A percentile compares a stretch with the other conserved stretches of the same genome.
These are phyloP conservation scores for Oxytorus armatus DNA, from an alignment of 2,888 invertebrate species.

Conservation along the genomic window DNA sequence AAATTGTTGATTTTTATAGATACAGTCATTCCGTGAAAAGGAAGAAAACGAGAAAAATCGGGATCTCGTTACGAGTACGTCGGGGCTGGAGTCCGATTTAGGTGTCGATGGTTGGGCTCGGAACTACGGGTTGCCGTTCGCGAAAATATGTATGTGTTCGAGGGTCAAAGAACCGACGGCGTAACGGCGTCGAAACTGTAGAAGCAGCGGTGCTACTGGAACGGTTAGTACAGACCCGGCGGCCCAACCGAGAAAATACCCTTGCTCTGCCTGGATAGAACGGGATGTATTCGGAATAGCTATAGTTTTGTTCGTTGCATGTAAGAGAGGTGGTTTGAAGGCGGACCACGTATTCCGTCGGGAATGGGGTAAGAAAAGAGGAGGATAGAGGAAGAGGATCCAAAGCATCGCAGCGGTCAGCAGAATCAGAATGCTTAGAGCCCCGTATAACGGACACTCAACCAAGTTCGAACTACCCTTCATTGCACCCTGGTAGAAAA, in stretches of 20 bases:
- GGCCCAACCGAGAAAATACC: constrained; percentile 46
- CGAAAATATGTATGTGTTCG: constrained; percentile 31
- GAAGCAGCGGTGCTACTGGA: constrained; percentile 61
- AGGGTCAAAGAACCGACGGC: constrained; percentile 43
- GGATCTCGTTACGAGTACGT: constrained; percentile 48
- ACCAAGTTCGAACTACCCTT: constrained; percentile 75
- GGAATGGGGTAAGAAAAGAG: constrained; percentile 66
- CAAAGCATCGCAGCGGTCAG: constrained; percentile 80
- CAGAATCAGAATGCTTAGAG: constrained; percentile 83
- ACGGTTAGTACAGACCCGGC: constrained; percentile 45
- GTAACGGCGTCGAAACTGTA: constrained; percentile 69
- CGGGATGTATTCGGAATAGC: constrained; percentile 26
- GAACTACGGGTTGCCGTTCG: constrained; percentile 1
- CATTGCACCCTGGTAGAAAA: constrained; percentile 58
- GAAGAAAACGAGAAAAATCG: constrained; percentile 57
- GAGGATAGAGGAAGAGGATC: constrained; percentile 52
- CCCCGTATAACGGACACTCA: constrained; percentile 82
- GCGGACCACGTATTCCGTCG: constrained; percentile 80
- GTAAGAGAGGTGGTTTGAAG: constrained; percentile 78
- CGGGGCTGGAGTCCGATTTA: constrained; percentile 30
- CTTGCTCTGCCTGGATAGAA: constrained; percentile 46
- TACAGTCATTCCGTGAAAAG: neutral
- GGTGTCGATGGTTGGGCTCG: constrained; percentile 44
- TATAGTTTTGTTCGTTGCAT: constrained; percentile 55
- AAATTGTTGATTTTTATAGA: neutral